Evolutionary conservation across 92 coral and sea anemone genomes (phyloP), one percentile per base, ranked within the genome.

Genomic region (Blastomussa wellsi): DNA sequence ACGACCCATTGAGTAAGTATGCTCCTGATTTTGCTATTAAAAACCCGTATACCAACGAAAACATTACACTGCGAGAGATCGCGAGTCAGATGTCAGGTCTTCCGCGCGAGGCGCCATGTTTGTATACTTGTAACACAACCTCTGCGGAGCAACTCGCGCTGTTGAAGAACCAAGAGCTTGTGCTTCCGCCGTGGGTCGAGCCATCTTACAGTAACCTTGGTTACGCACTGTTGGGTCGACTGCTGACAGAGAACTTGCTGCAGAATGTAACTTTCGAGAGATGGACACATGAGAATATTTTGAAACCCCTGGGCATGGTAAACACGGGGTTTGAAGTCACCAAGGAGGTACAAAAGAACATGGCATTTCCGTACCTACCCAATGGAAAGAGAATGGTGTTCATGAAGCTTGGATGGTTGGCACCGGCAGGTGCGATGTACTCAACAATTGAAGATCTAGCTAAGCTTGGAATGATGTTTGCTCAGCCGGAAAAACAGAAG

Each of bases 71-170:
- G 47, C 92, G 93, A 11, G 92, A 90, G 66, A 89, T 90, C 70
- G 92, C 93, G 65, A 88, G 88, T 78, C 93, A 90, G 76, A 88
- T 90, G 88, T 73, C 95, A 24, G 95, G 95, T 8, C 74, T 92
- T 26, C 93, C 95, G 7, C 89, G 95, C 15, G 95, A 92, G 75
- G 95, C 95, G 6, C 95, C 95, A 16, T 92, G 95, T 70, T 72
- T 85, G 13, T 82, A 83, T 4, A 49, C 66, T 28, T 92, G 95
- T 64, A 82, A 79, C 19, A 93, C 93, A 7, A 88, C 42, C n/a
- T 76, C 93, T 12, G 20, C 74, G 11, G 87, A 88, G 77, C 93
- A 90, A 76, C 92, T 93, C 39, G 85, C 75, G 19, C 28, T 85
- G 67, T 87, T 93, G 42, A 75, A 44, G 60, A 74, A 86, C 22